Evolutionary conservation across 2,797 vertebrate genomes (phyloP).

Genomic region (Scolopax rusticola): DNA sequence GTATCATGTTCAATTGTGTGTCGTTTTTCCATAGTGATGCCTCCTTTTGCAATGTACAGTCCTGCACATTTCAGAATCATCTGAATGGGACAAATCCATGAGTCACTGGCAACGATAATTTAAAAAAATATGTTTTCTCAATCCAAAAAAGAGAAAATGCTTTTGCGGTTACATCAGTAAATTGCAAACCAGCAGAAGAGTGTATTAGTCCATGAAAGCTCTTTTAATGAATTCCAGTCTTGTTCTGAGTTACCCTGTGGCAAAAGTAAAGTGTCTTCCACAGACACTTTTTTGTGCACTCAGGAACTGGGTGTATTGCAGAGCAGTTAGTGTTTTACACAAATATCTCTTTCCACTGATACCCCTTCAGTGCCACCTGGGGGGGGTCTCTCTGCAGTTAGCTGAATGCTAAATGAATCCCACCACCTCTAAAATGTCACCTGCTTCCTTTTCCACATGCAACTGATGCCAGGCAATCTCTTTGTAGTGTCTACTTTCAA

Average conservation of each 20-base stretch:
- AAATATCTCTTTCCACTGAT: background rate
- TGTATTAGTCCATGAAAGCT: background rate
- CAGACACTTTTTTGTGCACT: background rate
- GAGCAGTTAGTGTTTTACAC: background rate
- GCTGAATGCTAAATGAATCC: background rate
- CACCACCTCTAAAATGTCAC: background rate
- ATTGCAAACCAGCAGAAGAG: background rate
- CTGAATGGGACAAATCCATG: background rate
- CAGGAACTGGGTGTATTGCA: background rate
- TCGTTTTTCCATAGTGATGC: background rate
- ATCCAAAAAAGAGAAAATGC: background rate
- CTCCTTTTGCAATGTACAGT: background rate
- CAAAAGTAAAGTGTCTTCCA: background rate
- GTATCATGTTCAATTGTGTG: slow-evolving; percentile 65
- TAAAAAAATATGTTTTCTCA: background rate
- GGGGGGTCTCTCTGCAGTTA: background rate
- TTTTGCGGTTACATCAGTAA: background rate
- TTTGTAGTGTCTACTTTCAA: background rate
- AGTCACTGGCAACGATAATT: background rate
- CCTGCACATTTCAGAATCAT: background rate
- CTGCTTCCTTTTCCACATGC: background rate
- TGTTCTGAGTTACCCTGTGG: background rate
- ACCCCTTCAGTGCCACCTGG: background rate
- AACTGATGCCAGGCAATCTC: background rate
- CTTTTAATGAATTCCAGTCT: background rate